phyloP scores from a whole-genome alignment of 2,888 invertebrate genomes.

The Acrocera orbiculus region DNA sequence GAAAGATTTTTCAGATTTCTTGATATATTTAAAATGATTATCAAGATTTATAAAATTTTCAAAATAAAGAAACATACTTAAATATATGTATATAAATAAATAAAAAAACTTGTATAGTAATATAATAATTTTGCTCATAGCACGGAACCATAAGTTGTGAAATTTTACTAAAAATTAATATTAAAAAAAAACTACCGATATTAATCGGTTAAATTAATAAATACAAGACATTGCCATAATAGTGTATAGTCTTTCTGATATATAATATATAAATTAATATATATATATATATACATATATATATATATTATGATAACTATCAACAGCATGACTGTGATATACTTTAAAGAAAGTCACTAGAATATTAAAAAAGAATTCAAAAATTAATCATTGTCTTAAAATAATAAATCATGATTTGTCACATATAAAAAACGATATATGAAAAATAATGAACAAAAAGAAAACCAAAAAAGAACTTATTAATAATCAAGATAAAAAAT shows the following conservation, averaged over 20 bases:
- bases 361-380: not conserved
- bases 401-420: not conserved
- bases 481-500: not conserved
- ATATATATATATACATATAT: not conserved
- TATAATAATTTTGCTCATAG: not conserved
- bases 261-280: not conserved
- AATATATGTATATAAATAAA: too few species aligned
- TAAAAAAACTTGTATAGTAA: too few species aligned
- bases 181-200: too few species aligned
- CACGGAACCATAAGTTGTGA: too few species aligned
- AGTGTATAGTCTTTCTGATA: not conserved
- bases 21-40: too few species aligned
- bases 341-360: constrained; percentile 11
- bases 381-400: constrained; percentile 1
- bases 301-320: constrained; percentile 5
- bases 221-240: too few species aligned
- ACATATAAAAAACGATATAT: not conserved
- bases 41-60: too few species aligned
- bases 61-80: too few species aligned
- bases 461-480: not conserved
- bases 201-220: too few species aligned
- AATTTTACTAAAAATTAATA: too few species aligned
- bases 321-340: constrained; percentile 20
- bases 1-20: too few species aligned
- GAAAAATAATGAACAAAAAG: constrained; percentile 3